Evolutionary conservation across 2,113 vertebrate genomes (phyloP), one percentile per base, ranked within the genome.

Genomic region (Rhagologus leucostigma): DNA sequence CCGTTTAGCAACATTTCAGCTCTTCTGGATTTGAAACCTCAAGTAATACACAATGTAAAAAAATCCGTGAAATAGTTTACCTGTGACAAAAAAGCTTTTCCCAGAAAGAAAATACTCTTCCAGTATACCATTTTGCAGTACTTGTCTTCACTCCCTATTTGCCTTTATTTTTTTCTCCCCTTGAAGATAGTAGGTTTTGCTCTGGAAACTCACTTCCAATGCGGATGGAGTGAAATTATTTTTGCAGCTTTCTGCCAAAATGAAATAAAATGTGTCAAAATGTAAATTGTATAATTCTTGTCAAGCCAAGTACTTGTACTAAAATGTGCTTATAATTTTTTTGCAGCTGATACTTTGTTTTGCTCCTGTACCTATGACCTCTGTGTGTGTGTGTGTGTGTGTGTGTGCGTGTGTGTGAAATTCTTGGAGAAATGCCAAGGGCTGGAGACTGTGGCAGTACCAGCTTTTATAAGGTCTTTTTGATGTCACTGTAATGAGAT

Each of bases 1-100:
- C 67, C 56, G 64, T 83, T 89, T 33, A 93, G 55, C 74, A 85
- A 47, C 49, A 37, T 89, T 96, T 93, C 76, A 71, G n/a, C 71
- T 96, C 19, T 56, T 87, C 20, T 71, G 55, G 22, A 83, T 93
- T 85, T 89, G 73, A 93, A 92, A 79, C 32, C 10, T 62, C 50
- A 71, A 55, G 62, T 67, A 62, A 32, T 65, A 52, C 30, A 75
- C 53, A 57, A 16, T 67, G 74, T 24, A 82, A 91, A 69, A 74
- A 67, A 85, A 55, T 77, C 37, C 52, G 53, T 84, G 60, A 59
- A 63, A 89, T 84, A 8, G 20, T 78, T 90, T 86, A 60, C 56
- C 52, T 76, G 5, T 53, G 67, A 63, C 52, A 57, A 30, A 68
- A 95, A 78, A 81, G 3, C 24, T 77, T 90, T 93, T 73, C 20